Percentiles rank a stretch among this genome's conserved stretches.
These are phyloP conservation scores for Melanotaenia parkinsoni DNA, from an alignment of 2,797 vertebrate species.

Conservation along the genomic window DNA sequence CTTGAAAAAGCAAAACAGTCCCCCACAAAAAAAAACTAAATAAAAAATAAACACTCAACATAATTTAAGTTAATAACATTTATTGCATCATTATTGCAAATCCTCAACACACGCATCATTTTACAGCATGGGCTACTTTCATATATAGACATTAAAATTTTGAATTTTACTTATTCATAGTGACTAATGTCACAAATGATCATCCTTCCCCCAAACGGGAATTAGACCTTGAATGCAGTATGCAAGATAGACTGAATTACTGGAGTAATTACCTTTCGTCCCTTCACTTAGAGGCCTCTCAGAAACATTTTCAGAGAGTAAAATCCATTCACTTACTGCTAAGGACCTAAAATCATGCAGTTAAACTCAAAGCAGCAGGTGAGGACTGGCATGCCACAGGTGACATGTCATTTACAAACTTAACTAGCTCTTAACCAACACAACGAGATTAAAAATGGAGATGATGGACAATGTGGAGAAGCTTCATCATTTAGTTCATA, in stretches of 20 bases:
- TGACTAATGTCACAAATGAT: constrained; percentile 22
- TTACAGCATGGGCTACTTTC: constrained; percentile 32
- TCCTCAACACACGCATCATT: constrained; percentile 29
- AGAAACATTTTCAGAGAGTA: not conserved
- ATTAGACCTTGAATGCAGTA: constrained; percentile 3
- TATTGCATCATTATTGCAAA: constrained; percentile 67
- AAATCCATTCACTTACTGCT: constrained; percentile 8
- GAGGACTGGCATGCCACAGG: too few species aligned
- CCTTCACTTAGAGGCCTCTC: not conserved
- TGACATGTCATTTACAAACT: not conserved
- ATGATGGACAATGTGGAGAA: not conserved
- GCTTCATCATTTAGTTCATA: too few species aligned
- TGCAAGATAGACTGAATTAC: not conserved
- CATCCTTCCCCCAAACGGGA: constrained; percentile 5
- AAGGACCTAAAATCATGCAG: constrained; percentile 5
- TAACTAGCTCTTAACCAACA: not conserved
- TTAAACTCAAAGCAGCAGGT: not conserved
- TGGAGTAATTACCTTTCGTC: not conserved
- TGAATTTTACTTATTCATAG: constrained; percentile 18
- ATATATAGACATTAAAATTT: constrained; percentile 11
- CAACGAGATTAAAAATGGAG: not conserved
- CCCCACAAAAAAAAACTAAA: not conserved
- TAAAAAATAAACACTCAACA: not conserved
- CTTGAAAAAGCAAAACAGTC: not conserved
- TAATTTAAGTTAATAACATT: constrained; percentile 40